Conservation (phyloP, 2,888 invertebrate genomes). For the Diadegma fenestrale region DNA sequence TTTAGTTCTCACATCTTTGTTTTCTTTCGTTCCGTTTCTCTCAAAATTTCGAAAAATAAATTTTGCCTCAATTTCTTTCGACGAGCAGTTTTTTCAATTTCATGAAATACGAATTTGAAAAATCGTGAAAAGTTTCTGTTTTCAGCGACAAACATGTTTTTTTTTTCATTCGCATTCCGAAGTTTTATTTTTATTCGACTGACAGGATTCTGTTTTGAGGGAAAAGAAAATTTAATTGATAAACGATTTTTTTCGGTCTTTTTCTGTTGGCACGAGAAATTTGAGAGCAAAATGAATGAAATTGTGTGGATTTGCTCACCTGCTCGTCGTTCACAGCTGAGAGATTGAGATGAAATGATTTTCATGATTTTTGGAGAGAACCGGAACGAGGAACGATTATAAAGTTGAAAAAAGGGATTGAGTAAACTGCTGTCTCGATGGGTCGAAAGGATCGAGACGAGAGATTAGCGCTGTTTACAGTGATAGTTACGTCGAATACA, state of each 20-base stretch:
- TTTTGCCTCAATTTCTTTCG: neutral
- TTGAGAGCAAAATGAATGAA: neutral
- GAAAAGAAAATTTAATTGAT: too few relatives aligned
- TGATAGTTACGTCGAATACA: constrained; percentile 75
- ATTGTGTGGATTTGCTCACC: neutral
- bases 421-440: neutral
- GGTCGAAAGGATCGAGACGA: constrained; percentile 34
- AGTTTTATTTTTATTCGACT: too few relatives aligned
- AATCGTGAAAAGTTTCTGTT: too few relatives aligned
- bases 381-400: neutral
- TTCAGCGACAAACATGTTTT: too few relatives aligned
- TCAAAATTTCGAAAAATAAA: neutral
- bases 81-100: too few relatives aligned
- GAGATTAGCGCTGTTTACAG: constrained; percentile 75
- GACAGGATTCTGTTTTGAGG: too few relatives aligned
- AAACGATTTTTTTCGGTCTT: too few relatives aligned
- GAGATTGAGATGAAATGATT: neutral
- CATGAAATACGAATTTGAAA: too few relatives aligned
- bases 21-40: neutral
- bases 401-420: neutral
- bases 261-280: too few relatives aligned
- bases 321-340: neutral
- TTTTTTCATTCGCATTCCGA: too few relatives aligned
- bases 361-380: neutral
- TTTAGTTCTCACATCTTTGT: neutral